Evolutionary conservation across 2,888 invertebrate genomes (phyloP).

Genomic region (Chloroclysta siterata): DNA sequence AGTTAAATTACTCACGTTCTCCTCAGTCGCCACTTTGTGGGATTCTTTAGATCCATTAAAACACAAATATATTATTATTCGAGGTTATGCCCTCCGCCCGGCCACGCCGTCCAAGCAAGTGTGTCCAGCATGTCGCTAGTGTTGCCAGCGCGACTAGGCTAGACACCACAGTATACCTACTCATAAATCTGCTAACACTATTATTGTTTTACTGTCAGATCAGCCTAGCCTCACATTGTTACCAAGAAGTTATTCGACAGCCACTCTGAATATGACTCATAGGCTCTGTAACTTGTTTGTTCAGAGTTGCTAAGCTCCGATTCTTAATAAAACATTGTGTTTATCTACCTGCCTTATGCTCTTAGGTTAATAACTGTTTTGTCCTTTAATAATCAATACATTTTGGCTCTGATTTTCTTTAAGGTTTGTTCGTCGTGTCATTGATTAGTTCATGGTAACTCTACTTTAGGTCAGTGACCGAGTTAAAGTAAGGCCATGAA

Average conservation of each 20-base stretch:
- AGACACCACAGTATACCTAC: no score
- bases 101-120: no score
- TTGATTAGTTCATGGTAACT: background rate
- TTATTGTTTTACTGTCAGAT: conserved; percentile 26
- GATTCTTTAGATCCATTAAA: no score
- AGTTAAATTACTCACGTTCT: no score
- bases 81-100: no score
- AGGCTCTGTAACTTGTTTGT: conserved; percentile 31
- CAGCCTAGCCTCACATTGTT: conserved; percentile 27
- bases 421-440: background rate
- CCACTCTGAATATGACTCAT: conserved; percentile 31
- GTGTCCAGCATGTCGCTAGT: no score
- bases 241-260: conserved; percentile 25
- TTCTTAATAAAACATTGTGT: conserved; percentile 12
- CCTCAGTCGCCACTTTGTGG: no score
- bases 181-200: conserved; percentile 30
- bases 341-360: conserved; percentile 1
- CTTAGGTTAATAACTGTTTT: background rate
- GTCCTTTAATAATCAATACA: background rate
- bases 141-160: no score
- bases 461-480: background rate
- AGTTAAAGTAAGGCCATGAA: background rate
- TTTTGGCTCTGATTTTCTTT: background rate
- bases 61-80: no score
- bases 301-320: conserved; percentile 20